These are phyloP conservation scores for Sycophila texana DNA, from an alignment of 2,888 invertebrate genomes.

Conservation along the genomic window DNA sequence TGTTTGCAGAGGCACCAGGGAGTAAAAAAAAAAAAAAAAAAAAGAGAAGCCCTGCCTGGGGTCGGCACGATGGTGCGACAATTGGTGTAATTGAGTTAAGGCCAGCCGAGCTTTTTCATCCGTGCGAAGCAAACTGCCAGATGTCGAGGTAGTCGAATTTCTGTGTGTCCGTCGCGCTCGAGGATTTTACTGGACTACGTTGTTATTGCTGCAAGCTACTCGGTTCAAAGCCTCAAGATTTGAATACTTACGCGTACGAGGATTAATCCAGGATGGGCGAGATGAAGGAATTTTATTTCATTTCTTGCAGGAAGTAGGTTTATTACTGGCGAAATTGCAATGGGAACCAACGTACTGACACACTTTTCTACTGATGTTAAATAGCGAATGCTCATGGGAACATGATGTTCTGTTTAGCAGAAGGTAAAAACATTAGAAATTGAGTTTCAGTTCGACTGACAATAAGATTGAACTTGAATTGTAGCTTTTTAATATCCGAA, in stretches of 20 bases:
- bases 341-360: neutral
- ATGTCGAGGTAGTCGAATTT: neutral
- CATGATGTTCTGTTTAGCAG: neutral
- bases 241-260: no score
- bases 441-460: neutral
- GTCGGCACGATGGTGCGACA: neutral
- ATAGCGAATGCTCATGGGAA: no score
- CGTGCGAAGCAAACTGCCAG: no score
- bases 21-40: neutral
- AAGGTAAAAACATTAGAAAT: neutral
- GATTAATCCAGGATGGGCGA: no score
- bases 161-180: no score
- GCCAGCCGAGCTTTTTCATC: slow-evolving; percentile 1
- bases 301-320: no score
- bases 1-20: neutral
- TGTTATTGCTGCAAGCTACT: no score
- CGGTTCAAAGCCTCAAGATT: no score
- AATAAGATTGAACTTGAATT: no score
- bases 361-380: neutral
- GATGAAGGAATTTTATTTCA: no score
- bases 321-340: neutral
- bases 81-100: slow-evolving; percentile 44
- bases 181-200: no score
- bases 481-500: no score
- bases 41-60: neutral